Conservation (phyloP, 1,140 invertebrate genomes). For the Acromyrmex heyeri region DNA sequence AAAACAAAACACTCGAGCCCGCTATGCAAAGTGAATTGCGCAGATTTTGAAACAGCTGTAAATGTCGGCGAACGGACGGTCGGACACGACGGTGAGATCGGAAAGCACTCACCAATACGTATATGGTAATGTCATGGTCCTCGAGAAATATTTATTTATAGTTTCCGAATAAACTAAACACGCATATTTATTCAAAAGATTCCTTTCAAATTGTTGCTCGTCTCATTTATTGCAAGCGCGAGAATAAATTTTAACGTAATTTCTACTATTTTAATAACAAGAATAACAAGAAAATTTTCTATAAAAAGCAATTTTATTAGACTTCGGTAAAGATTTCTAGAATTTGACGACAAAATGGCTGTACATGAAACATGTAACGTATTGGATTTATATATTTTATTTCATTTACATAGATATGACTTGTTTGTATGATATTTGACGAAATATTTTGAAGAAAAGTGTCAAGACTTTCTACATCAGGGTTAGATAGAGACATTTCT, state of each 20-base stretch:
- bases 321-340: not conserved
- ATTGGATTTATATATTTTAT: not conserved
- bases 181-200: not conserved
- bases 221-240: not conserved
- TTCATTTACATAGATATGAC: not conserved
- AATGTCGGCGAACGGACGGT: constrained; percentile 37
- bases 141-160: not conserved
- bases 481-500: constrained; percentile 5
- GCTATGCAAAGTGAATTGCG: constrained; percentile 52
- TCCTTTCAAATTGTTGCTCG: not conserved
- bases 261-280: not conserved
- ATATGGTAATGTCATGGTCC: constrained; percentile 11
- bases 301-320: not conserved
- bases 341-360: not conserved
- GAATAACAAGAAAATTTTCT: not conserved
- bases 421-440: not conserved
- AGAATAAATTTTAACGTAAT: not conserved
- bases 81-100: constrained; percentile 23
- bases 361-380: not conserved
- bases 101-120: not conserved
- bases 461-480: not conserved
- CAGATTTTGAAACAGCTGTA: constrained; percentile 40
- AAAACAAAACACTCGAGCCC: constrained; percentile 13
- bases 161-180: not conserved
- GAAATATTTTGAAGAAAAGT: not conserved